Evolutionary conservation across 1,140 invertebrate species (phyloP), one percentile per base, ranked within the genome.

Genomic region (Heliconius eleuchia): DNA sequence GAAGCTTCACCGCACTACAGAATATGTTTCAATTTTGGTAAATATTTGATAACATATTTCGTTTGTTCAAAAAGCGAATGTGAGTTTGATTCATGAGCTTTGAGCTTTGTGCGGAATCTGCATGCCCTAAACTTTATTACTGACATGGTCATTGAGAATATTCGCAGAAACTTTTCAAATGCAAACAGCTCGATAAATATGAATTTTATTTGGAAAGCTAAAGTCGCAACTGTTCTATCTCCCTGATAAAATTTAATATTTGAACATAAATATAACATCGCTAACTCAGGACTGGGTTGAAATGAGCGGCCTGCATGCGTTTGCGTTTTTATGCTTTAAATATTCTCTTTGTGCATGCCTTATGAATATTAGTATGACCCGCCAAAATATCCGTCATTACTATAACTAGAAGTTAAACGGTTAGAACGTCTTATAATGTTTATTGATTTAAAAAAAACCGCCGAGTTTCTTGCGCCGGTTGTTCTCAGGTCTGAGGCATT

Each of bases 31-130:
- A 27, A 16, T n/a, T 66, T 30, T 66, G 60, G 3, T 30, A 66
- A 66, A 66, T 66, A 66, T 66, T 27, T 66, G n/a, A 60, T 11
- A 60, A 27, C 60, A 66, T 66, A 30, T 66, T 27, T 66, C 23
- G 8, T 27, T 27, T 30, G 60, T 66, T 30, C 27, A 66, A 66
- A 66, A 30, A 11, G 60, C 7, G 27, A 30, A 30, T 66, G 27
- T 16, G 23, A 27, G 9, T 30, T 66, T 16, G 11, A 30, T 52
- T 52, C 16, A 30, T 13, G n/a, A 60, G 57, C 60, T 30, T 27
- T 30, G 23, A 13, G 60, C 60, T 66, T 66, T 66, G 11, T 5
- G 8, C 8, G 9, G 60, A 30, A 66, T 30, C 3, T 66, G 27
- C 60, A 66, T 16, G 11, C 23, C 3, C 11, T 66, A 57, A 57